Conservation (phyloP, 2,113 vertebrate genomes). For the Petaurus breviceps region DNA sequence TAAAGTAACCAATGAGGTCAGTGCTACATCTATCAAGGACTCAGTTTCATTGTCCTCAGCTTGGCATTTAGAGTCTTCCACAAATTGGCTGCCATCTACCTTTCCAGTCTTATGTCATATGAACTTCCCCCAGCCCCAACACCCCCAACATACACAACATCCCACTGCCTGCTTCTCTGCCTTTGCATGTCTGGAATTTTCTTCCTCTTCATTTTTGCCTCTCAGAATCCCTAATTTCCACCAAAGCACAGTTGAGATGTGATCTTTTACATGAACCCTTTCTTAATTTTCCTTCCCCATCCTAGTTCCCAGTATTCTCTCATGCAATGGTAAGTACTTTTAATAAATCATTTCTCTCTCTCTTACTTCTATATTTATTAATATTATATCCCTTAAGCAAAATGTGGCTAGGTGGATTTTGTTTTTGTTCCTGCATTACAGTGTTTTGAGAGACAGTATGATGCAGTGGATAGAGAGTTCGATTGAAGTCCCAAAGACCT, state of each 20-base stretch:
- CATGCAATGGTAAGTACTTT: neutral
- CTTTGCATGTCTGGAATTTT: neutral
- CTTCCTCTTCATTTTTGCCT: neutral
- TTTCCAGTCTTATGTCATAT: neutral
- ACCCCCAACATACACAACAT: neutral
- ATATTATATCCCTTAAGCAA: neutral
- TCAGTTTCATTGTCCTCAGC: neutral
- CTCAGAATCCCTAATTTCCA: neutral
- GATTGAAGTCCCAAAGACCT: neutral
- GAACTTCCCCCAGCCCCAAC: neutral
- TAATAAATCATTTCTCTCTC: neutral
- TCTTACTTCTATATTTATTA: neutral
- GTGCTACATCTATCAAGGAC: too few relatives aligned
- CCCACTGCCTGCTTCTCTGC: neutral
- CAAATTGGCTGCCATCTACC: neutral
- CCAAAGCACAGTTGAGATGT: neutral
- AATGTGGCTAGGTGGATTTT: neutral
- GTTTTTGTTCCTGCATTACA: neutral
- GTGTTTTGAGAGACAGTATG: neutral
- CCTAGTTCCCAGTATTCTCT: neutral
- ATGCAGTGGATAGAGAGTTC: neutral
- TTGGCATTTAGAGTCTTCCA: neutral
- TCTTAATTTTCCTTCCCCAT: neutral
- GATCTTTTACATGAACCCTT: neutral
- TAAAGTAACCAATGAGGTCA: too few relatives aligned